These are phyloP conservation scores for Nowickia ferox DNA, from an alignment of 2,888 invertebrate species.

Conservation along the genomic window DNA sequence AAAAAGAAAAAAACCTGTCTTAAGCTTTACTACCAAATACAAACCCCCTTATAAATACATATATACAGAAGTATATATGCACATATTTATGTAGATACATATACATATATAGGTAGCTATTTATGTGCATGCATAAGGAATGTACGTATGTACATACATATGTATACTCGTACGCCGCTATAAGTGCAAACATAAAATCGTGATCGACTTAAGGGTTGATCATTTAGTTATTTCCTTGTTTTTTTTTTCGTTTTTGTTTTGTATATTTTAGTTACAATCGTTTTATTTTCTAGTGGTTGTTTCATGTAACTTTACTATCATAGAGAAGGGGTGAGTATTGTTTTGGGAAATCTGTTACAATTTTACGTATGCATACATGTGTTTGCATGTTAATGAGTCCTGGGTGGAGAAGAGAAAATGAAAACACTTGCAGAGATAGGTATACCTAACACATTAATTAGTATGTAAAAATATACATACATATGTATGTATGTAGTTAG, in stretches of 20 bases:
- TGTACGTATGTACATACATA: neutral
- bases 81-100: too few relatives aligned
- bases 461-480: neutral
- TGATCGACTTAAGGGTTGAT: constrained; percentile 71
- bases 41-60: too few relatives aligned
- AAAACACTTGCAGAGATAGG: constrained; percentile 4
- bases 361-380: constrained; percentile 37
- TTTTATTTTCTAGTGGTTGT: constrained; percentile 56
- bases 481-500: constrained; percentile 1
- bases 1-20: constrained; percentile 62
- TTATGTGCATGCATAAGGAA: too few relatives aligned
- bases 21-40: constrained; percentile 48
- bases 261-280: constrained; percentile 1
- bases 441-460: neutral
- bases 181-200: constrained; percentile 3
- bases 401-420: constrained; percentile 28
- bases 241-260: neutral
- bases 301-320: constrained; percentile 21
- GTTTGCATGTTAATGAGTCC: constrained; percentile 35
- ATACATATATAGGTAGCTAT: too few relatives aligned
- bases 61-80: too few relatives aligned
- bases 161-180: neutral
- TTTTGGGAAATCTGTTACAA: constrained; percentile 48
- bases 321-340: constrained; percentile 30
- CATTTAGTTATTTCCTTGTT: constrained; percentile 19